Evolutionary conservation across 2,113 vertebrate genomes (phyloP), one percentile per base, ranked within the genome.

Genomic region (Lophotis ruficrista): DNA sequence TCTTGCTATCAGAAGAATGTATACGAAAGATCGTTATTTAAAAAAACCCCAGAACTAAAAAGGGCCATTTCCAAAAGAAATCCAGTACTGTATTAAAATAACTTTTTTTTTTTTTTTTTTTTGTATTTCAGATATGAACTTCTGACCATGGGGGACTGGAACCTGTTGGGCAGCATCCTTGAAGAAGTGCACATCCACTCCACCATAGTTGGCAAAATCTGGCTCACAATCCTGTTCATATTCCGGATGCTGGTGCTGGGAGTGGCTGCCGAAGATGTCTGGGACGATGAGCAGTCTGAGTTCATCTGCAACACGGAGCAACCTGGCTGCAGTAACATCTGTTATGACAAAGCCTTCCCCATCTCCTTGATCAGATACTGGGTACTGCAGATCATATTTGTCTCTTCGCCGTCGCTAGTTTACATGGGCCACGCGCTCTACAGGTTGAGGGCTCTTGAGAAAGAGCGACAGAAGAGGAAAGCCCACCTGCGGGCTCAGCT

Each of bases 241-340:
- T 99, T 99, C 95, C 98, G 99, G 56, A 99, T 99, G 99, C 97
- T 99, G 48, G 98, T 99, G 41, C 98, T 99, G 6, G 99, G 99
- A 20, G 99, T 99, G 31, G 99, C 99, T 33, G 99, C 99, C 0
- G 99, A 99, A 95, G 99, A 99, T 11, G 99, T 99, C 35, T 99
- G 99, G 99, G 98, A 99, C 1, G 99, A 99, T 1, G 99, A 99
- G 86, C 99, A 99, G 92, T 99, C 98, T 0, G 99, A 99, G 87
- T 99, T 99, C 96, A 98, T 99, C 65, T 99, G 99, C 96, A 99
- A 99, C 97, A 99, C 99, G 0, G 99, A 99, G 89, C 99, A 99
- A 91, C 99, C 99, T 0, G 99, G 99, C 66, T 99, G 99, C 98
- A 99, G 97, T 95, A 99, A 98, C 2, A 98, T 99, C 85, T 99